A percentile compares a stretch with the other conserved stretches of the same genome.
phyloP scores from a whole-genome alignment of 2,113 vertebrate species.

The Channa argus region DNA sequence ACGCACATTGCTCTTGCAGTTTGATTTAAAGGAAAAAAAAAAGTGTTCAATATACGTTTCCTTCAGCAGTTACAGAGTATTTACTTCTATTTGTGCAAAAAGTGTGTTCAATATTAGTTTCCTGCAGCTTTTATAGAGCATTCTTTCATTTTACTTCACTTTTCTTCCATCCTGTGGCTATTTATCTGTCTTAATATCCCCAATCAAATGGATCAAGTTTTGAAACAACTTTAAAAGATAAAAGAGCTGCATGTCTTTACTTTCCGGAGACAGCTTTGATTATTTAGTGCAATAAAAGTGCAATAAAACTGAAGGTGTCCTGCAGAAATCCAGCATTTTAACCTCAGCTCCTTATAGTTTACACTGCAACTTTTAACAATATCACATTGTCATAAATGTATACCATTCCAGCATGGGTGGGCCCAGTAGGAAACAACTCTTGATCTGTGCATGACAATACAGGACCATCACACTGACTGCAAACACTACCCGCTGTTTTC shows the following conservation, averaged over 20 bases:
- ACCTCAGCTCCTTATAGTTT: not conserved
- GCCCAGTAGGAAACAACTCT: conserved; percentile 16
- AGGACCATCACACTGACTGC: conserved; percentile 20
- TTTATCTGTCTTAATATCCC: not conserved
- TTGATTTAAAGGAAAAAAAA: not conserved
- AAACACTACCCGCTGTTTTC: conserved; percentile 33
- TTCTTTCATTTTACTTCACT: not conserved
- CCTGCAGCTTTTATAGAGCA: not conserved
- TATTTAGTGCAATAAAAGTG: not conserved
- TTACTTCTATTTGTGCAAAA: not conserved
- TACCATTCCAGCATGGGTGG: conserved; percentile 4
- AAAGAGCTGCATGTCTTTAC: not conserved
- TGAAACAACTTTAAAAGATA: not conserved
- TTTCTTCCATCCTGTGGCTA: not conserved
- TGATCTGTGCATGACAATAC: conserved; percentile 25
- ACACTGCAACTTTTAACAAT: not conserved
- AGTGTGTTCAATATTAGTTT: not conserved
- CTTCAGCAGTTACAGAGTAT: not conserved
- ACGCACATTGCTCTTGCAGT: not conserved
- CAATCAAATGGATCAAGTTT: not conserved
- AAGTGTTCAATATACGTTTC: not conserved
- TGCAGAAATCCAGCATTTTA: conserved; percentile 1
- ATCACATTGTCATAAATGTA: not conserved
- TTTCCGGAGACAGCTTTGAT: conserved; percentile 10
- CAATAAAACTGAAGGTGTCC: not conserved